Conservation (phyloP, 2,888 invertebrate species). For the Coleophora deauratella region DNA sequence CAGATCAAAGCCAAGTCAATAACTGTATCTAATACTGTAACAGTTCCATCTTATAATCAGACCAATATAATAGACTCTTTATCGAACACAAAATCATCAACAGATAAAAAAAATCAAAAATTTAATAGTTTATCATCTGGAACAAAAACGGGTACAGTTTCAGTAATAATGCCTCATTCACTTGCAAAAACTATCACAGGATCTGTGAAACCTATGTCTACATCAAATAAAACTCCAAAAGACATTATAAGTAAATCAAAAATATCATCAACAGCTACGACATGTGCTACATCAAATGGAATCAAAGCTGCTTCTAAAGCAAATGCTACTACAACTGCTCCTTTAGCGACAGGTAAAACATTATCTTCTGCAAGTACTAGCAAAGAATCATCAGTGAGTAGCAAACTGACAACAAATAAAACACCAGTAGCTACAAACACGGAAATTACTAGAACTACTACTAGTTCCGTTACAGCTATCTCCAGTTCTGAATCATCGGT, state of each 20-base stretch:
- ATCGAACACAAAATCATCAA: neutral
- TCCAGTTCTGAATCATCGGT: too few species aligned
- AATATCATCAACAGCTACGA: neutral
- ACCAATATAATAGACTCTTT: neutral
- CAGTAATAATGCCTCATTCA: too few species aligned
- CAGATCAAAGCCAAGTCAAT: neutral
- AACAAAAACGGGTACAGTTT: neutral
- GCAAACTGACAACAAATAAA: too few species aligned
- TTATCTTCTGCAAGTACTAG: neutral
- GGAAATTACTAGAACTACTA: too few species aligned
- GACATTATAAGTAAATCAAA: neutral
- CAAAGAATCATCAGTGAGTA: too few species aligned
- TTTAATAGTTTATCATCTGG: neutral
- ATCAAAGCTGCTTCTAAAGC: neutral
- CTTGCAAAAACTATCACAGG: too few species aligned
- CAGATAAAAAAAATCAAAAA: too few species aligned
- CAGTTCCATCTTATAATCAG: neutral
- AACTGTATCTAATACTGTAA: neutral
- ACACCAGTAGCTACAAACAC: too few species aligned
- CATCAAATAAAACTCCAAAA: neutral
- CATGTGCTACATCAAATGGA: neutral
- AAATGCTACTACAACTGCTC: conserved; percentile 1
- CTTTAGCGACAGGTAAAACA: conserved; percentile 18
- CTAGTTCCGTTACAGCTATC: too few species aligned
- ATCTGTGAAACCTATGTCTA: too few species aligned